Conservation (phyloP, 2,113 vertebrate species). For the Corythaixoides concolor region DNA sequence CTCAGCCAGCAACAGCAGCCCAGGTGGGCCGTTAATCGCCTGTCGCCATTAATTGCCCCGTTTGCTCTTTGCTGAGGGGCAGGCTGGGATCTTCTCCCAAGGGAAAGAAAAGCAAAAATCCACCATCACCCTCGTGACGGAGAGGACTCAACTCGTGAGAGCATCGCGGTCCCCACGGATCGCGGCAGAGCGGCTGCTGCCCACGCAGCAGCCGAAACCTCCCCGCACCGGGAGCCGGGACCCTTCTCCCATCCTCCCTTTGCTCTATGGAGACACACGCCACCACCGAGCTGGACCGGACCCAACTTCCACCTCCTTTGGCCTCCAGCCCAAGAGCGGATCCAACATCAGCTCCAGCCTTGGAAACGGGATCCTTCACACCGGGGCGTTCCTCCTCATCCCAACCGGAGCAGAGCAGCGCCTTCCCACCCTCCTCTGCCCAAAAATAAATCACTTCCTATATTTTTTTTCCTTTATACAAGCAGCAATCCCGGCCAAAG, state of each 20-base stretch:
- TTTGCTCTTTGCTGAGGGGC: neutral
- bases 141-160: neutral
- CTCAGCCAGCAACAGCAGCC: neutral
- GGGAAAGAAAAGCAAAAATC: neutral
- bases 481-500: neutral
- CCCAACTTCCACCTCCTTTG: neutral
- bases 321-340: too few relatives aligned
- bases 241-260: neutral
- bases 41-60: fast-evolving
- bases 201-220: fast-evolving
- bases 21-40: neutral
- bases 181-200: fast-evolving
- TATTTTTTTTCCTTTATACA: fast-evolving
- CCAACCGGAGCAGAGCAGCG: fast-evolving
- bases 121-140: fast-evolving
- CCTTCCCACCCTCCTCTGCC: neutral
- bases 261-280: neutral
- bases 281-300: neutral
- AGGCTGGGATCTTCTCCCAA: neutral
- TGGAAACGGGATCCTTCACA: neutral
- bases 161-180: fast-evolving
- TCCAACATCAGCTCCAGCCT: neutral
- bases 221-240: fast-evolving
- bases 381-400: neutral
- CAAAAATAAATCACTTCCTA: neutral